Conservation (phyloP, 1,140 invertebrate genomes). For the Drosophila kikkawai region DNA sequence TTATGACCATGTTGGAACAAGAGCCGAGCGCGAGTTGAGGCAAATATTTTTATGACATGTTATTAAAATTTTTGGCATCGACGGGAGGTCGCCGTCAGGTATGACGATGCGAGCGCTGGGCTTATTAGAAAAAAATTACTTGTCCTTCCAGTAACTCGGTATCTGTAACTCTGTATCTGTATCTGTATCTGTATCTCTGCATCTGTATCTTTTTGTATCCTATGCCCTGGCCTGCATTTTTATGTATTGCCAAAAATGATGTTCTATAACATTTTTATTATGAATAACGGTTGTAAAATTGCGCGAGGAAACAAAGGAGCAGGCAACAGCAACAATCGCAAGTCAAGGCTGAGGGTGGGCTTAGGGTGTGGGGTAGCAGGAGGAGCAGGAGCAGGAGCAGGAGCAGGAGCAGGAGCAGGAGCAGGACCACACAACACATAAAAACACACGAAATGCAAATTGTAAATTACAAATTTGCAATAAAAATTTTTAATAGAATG, state of each 20-base stretch:
- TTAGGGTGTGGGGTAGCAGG: neutral
- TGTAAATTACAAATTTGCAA: conserved; percentile 85
- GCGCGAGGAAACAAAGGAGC: conserved; percentile 50
- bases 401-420: neutral
- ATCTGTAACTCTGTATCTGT: neutral
- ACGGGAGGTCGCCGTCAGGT: conserved; percentile 28
- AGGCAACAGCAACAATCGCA: conserved; percentile 60
- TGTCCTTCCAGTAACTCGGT: neutral
- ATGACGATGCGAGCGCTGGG: conserved; percentile 28
- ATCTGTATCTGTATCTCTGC: neutral
- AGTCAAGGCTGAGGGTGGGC: conserved; percentile 55
- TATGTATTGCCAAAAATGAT: conserved; percentile 83
- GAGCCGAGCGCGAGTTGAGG: conserved; percentile 24
- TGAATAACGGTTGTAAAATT: conserved; percentile 84
- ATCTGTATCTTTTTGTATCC: conserved; percentile 19
- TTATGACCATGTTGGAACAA: conserved; percentile 70
- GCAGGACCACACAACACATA: conserved; percentile 52
- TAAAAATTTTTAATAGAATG: conserved; percentile 85
- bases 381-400: neutral
- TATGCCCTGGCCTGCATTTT: conserved; percentile 71
- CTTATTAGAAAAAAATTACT: conserved; percentile 83
- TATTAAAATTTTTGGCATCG: conserved; percentile 80
- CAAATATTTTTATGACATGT: conserved; percentile 82
- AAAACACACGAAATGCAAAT: conserved; percentile 84
- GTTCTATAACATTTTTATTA: conserved; percentile 85